Conservation (phyloP, 2,113 vertebrate genomes). For the Macrotis lagotis region DNA sequence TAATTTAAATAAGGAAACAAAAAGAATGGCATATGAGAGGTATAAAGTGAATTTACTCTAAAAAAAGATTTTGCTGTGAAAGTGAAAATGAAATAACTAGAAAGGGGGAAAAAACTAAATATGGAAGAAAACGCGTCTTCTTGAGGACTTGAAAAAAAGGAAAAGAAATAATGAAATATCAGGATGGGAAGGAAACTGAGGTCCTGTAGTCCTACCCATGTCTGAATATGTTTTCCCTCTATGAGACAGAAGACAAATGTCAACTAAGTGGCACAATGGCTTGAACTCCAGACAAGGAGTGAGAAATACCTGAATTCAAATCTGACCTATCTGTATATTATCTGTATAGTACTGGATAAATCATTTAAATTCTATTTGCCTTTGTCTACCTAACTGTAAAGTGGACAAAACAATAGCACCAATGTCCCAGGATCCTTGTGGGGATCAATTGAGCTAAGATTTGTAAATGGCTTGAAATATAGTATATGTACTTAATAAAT, state of each 20-base stretch:
- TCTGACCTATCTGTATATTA: background rate
- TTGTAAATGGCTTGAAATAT: background rate
- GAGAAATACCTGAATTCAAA: background rate
- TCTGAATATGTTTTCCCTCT: background rate
- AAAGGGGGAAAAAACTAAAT: background rate
- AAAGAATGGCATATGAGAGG: background rate
- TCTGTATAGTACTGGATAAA: background rate
- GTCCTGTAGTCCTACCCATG: background rate
- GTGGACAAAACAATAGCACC: background rate
- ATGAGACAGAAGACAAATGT: background rate
- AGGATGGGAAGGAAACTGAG: background rate
- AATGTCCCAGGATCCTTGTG: background rate
- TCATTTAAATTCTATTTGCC: background rate
- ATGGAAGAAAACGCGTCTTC: background rate
- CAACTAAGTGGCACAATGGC: background rate
- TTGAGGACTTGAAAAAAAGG: background rate
- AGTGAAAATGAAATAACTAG: background rate
- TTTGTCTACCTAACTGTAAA: background rate
- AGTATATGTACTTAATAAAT: background rate
- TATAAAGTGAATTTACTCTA: background rate
- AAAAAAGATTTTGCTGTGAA: background rate
- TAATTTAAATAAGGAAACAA: background rate
- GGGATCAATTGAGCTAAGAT: background rate
- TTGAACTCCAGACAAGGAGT: background rate
- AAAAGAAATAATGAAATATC: background rate